Conservation (phyloP, 2,113 vertebrate species). For the Platichthys flesus region DNA sequence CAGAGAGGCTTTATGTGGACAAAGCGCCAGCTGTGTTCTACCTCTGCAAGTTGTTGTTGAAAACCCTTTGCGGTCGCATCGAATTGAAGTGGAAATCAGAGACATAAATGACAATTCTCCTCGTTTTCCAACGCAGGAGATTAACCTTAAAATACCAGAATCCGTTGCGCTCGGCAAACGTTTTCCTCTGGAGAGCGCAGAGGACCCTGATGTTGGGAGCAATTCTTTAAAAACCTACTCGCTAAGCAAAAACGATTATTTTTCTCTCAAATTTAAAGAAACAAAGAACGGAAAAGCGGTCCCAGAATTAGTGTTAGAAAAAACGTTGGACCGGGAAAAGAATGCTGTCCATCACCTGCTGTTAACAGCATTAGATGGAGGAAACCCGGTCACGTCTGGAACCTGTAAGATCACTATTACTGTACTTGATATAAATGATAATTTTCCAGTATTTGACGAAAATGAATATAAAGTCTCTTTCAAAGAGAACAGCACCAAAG, state of each 20-base stretch:
- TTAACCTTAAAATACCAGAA: conserved; percentile 70
- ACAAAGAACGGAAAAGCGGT: conserved; percentile 56
- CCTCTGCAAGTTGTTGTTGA: conserved; percentile 83
- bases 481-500: conserved; percentile 80
- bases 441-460: conserved; percentile 85
- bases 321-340: conserved; percentile 75
- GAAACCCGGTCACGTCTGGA: conserved; percentile 67
- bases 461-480: conserved; percentile 83
- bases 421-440: conserved; percentile 88
- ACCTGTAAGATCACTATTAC: conserved; percentile 56
- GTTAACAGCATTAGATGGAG: conserved; percentile 78
- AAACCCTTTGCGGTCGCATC: conserved; percentile 82
- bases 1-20: conserved; percentile 84
- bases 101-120: conserved; percentile 88
- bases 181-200: conserved; percentile 69
- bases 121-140: conserved; percentile 33
- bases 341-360: conserved; percentile 75
- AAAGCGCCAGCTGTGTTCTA: conserved; percentile 80
- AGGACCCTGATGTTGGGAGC: conserved; percentile 71
- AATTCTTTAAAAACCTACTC: conserved; percentile 73
- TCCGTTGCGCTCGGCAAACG: conserved; percentile 52
- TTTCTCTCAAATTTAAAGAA: conserved; percentile 71
- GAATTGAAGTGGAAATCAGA: conserved; percentile 83
- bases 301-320: conserved; percentile 77
- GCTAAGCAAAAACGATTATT: conserved; percentile 71